Base-by-base conservation (phyloP, 37 sponge, comb jelly and placozoan genomes). In the Chondrosia reniformis region DNA sequence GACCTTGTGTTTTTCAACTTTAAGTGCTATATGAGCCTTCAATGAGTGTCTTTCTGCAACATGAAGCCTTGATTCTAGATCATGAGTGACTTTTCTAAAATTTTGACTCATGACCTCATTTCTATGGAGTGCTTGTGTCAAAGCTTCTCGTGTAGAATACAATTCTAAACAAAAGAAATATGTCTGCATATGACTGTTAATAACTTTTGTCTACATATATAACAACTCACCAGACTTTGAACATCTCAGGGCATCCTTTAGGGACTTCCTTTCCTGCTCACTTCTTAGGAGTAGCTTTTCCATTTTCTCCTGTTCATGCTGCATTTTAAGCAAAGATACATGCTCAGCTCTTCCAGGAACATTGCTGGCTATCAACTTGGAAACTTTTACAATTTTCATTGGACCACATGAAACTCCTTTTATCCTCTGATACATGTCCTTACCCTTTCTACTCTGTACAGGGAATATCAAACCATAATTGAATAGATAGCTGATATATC, bases 251-350 rank as follows among this genome's bases (percentile, higher is more conserved):
- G 2, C 22, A 15, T 69, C 72, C 2, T 25, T 1, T 7, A 69
- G 32, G 39, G 44, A 24, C 72, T 40, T 69, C 12, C 22, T 2
- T n/a, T 69, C 72, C 43, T 69, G 72, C 1, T 69, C 72, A 1
- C 36, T 69, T 2, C 44, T 34, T 4, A 79, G 25, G 31, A 85
- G 59, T 19, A 45, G 24, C 45, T 80, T 85, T 75, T 85, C 85
- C 63, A 85, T 31, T 24, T 46, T 75, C 25, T 55, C 25, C 57
- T 65, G 76, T 59, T 81, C 77, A n/a, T 66, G 63, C 43, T 79
- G 86, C 21, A 67, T 79, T 56, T 52, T 72, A 21, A 55, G 10
- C 42, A 80, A 36, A 36, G 80, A 43, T 2, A 41, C 69, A 45
- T 41, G 43, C 55, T 84, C 72, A 1, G 72, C 72, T 25, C 72